Evolutionary conservation across 1,140 invertebrate genomes (phyloP), one percentile per base, ranked within the genome.

Genomic region (Drosophila nasuta): DNA sequence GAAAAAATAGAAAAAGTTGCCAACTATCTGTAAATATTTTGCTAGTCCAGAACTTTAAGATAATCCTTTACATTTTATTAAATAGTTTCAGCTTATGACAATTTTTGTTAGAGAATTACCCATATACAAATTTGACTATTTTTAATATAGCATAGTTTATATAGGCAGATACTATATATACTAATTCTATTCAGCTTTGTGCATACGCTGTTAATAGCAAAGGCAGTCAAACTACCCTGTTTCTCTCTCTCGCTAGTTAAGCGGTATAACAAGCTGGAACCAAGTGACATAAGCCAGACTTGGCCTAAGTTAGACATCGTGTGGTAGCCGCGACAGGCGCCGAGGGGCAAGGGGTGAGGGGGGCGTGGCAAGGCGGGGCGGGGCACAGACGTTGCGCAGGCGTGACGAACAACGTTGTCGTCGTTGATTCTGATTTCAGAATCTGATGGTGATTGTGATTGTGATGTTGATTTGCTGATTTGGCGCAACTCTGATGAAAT

Each of bases 401-500:
- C 81, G 77, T 74, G 65, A 75, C 77, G 76, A 79, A 69, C 46
- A 17, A 38, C 56, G 69, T 30, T 54, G 70, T 46, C 54, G 15
- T 63, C 48, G 58, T 46, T 62, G 46, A 52, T 51, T 75, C n/a
- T 48, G 28, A 5, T 45, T 59, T 20, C 17, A 8, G 35, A 33
- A 6, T 33, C 5, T 33, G 30, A 33, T 48, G 11, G 15, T 67
- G 57, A 59, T 63, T 66, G 20, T 48, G 46, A 73, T 72, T 72
- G 51, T 71, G 54, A 65, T 67, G 71, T 69, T 74, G 71, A 62
- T 69, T 75, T 46, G 62, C 68, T 75, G 72, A 73, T 77, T 86
- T 77, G 69, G 69, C 70, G 49, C 59, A 43, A 41, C 52, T 73
- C 35, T 86, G 79, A 86, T 86, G 75, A 81, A 86, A 85, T 85